phyloP scores from a whole-genome alignment of 1,140 invertebrate species.

The Colletes gigas region DNA sequence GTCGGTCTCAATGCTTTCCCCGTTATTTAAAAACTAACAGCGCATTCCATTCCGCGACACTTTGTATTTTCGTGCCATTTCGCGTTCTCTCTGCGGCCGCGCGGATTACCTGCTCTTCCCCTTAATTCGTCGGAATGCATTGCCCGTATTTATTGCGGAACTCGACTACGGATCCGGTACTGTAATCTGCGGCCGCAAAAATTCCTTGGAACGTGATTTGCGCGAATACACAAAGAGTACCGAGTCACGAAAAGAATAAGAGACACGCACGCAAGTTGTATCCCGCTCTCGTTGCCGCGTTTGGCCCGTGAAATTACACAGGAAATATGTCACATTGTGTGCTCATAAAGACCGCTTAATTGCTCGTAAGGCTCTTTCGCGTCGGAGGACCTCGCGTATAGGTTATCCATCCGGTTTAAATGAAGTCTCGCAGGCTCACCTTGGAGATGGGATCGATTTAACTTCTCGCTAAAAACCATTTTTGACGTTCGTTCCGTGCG shows the following conservation, averaged over 20 bases:
- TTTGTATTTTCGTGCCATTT: too few species aligned
- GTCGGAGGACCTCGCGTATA: background rate
- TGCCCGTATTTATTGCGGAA: background rate
- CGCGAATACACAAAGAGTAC: conserved; percentile 1
- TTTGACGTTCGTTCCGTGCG: background rate
- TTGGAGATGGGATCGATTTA: conserved; percentile 50
- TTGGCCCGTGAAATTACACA: conserved; percentile 38
- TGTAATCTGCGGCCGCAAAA: conserved; percentile 27
- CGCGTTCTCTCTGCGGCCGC: background rate
- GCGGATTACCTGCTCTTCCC: too few species aligned
- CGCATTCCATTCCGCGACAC: background rate
- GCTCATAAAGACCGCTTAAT: conserved; percentile 61
- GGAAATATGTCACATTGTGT: conserved; percentile 49
- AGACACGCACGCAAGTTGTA: conserved; percentile 18
- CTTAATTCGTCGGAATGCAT: background rate
- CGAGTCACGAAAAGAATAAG: background rate
- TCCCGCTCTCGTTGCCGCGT: background rate
- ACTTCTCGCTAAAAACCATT: conserved; percentile 24
- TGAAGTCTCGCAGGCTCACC: conserved; percentile 54
- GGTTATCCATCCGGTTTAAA: conserved; percentile 60
- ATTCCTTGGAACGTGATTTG: conserved; percentile 53
- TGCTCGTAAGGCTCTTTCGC: conserved; percentile 47
- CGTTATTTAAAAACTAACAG: too few species aligned
- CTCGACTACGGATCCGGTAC: conserved; percentile 17
- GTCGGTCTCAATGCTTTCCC: too few species aligned